Evolutionary conservation across 2,888 invertebrate genomes (phyloP).

Genomic region (Ennomos fuscantarius): DNA sequence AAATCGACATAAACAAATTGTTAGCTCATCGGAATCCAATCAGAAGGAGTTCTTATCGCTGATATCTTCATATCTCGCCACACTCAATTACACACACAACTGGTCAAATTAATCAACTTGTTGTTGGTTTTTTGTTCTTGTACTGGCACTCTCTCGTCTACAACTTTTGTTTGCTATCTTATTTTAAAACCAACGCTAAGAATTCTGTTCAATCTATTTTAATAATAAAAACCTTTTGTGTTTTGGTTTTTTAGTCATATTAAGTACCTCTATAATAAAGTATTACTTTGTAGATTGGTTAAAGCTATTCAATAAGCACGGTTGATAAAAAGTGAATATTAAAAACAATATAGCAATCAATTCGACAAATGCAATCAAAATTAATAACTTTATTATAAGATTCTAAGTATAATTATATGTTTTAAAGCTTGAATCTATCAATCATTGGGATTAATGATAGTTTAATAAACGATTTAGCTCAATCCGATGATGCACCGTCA

Average conservation of each 20-base stretch:
- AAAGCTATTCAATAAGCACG: conserved; percentile 5
- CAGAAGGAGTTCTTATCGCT: conserved; percentile 64
- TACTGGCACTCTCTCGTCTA: conserved; percentile 26
- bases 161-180: conserved; percentile 25
- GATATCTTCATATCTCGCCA: conserved; percentile 71
- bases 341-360: conserved; percentile 24
- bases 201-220: conserved; percentile 21
- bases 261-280: not conserved
- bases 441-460: conserved; percentile 28
- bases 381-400: conserved; percentile 25
- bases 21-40: conserved; percentile 70
- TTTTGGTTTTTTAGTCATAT: not conserved
- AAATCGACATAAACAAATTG: conserved; percentile 62
- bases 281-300: conserved; percentile 2
- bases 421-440: conserved; percentile 21
- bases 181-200: conserved; percentile 16
- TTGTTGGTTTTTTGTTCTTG: conserved; percentile 49
- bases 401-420: conserved; percentile 25
- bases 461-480: conserved; percentile 32
- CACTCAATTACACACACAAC: conserved; percentile 57
- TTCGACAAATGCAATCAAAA: conserved; percentile 18
- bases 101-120: conserved; percentile 64
- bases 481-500: conserved; percentile 4
- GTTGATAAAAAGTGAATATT: conserved; percentile 13
- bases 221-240: conserved; percentile 1